A percentile compares a stretch with the other conserved stretches of the same genome.
phyloP scores from a whole-genome alignment of 1,140 invertebrate species.

The Drosophila lowei region DNA sequence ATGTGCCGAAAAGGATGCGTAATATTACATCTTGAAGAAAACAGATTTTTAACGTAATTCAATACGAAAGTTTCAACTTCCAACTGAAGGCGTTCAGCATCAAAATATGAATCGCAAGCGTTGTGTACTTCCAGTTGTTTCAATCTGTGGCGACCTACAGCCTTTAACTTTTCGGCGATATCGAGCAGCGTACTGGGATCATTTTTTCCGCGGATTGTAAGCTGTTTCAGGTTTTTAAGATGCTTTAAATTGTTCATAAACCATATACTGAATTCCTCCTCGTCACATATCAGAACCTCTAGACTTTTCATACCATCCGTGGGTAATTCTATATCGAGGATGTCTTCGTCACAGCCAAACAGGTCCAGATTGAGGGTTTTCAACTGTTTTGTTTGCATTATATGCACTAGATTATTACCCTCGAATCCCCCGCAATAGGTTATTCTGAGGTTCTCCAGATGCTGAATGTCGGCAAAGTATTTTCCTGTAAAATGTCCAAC shows the following conservation, averaged over 20 bases:
- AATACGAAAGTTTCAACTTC: too few species aligned
- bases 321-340: slow-evolving; percentile 17
- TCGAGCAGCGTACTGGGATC: too few species aligned
- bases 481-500: slow-evolving; percentile 49
- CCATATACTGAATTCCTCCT: slow-evolving; percentile 27
- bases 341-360: slow-evolving; percentile 1
- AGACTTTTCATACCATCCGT: slow-evolving; percentile 26
- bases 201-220: neutral
- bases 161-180: too few species aligned
- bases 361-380: slow-evolving; percentile 33
- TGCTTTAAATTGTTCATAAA: slow-evolving; percentile 29
- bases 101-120: too few species aligned
- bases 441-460: slow-evolving; percentile 44
- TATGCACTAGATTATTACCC: slow-evolving; percentile 13
- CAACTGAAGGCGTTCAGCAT: too few species aligned
- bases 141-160: too few species aligned
- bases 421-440: slow-evolving; percentile 34
- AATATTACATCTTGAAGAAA: too few species aligned
- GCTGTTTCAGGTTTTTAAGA: slow-evolving; percentile 16
- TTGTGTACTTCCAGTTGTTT: too few species aligned
- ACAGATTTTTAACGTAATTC: too few species aligned
- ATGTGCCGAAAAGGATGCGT: too few species aligned
- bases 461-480: slow-evolving; percentile 19
- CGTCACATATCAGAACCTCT: slow-evolving; percentile 32
- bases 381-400: slow-evolving; percentile 30